Evolutionary conservation across 2,113 vertebrate species (phyloP).

Genomic region (Gnathonemus longibarbis): DNA sequence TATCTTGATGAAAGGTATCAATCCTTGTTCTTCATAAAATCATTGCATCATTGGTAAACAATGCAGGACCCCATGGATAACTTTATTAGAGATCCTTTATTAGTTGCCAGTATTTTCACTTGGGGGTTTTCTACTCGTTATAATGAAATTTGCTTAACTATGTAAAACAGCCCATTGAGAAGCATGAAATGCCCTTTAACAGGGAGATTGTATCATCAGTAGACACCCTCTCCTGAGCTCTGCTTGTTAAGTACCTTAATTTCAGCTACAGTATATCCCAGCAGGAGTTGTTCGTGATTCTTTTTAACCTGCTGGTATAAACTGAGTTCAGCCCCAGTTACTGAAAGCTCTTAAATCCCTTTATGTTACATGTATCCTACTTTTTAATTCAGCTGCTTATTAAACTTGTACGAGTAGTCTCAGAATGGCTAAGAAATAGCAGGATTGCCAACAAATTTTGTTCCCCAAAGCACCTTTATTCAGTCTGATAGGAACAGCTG

Average conservation of each 20-base stretch:
- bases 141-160: neutral
- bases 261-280: neutral
- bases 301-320: neutral
- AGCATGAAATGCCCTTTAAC: neutral
- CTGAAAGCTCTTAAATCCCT: neutral
- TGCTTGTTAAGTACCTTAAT: neutral
- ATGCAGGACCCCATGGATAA: neutral
- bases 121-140: neutral
- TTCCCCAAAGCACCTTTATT: conserved; percentile 34
- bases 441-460: neutral
- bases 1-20: neutral
- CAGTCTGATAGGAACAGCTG: neutral
- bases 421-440: neutral
- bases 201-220: neutral
- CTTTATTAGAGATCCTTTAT: neutral
- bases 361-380: neutral
- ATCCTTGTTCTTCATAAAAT: neutral
- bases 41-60: neutral
- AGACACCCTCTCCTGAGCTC: neutral
- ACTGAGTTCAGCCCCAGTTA: neutral
- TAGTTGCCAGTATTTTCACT: neutral
- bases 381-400: neutral
- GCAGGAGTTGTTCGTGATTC: neutral
- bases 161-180: neutral
- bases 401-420: neutral